Evolutionary conservation across 2,797 vertebrate genomes (phyloP), one percentile per base, ranked within the genome.

Genomic region (Crocidura indochinensis): DNA sequence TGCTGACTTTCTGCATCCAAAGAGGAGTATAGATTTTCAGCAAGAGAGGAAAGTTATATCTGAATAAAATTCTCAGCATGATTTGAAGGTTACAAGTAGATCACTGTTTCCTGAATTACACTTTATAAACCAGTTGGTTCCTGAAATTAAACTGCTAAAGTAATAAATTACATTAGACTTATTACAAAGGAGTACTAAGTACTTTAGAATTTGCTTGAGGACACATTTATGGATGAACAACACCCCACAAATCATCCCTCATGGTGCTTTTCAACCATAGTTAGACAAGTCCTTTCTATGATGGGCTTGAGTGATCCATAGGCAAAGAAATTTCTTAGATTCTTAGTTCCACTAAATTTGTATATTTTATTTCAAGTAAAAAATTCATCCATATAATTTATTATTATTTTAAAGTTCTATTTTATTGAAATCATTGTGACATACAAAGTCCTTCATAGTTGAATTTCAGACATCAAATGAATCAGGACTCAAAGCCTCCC

Each of bases 311-410:
- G 22, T 17, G 47, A 7, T 47, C 62, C n/a, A 77, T 2, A 27
- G 17, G n/a, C 15, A n/a, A 31, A 73, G 26, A 26, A 46, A 26
- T 24, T 8, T 29, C 69, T 65, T 4, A 44, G 60, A 53, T 46
- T 79, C 47, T 44, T 82, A 56, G 2, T 69, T 8, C 83, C 47
- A 83, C 9, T 69, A 19, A 88, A 75, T 46, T 51, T 71, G 8
- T 82, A 29, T 56, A 69, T 26, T n/a, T 67, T 65, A 82, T 75
- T 75, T 78, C 56, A 27, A 73, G 74, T 31, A 73, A 65, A 47
- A 60, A 4, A 44, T 51, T 31, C 62, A 49, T 38, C 29, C 19
- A 47, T 53, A 60, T 15, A 8, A 38, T 38, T 38, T 38, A 38
- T 38, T 38, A 38, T 38, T 38, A 38, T 38, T 38, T 38, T 38